A percentile compares a stretch with the other conserved stretches of the same genome.
Evolutionary conservation across 2,113 vertebrate species (phyloP).

Genomic region (Bambusicola thoracicus): DNA sequence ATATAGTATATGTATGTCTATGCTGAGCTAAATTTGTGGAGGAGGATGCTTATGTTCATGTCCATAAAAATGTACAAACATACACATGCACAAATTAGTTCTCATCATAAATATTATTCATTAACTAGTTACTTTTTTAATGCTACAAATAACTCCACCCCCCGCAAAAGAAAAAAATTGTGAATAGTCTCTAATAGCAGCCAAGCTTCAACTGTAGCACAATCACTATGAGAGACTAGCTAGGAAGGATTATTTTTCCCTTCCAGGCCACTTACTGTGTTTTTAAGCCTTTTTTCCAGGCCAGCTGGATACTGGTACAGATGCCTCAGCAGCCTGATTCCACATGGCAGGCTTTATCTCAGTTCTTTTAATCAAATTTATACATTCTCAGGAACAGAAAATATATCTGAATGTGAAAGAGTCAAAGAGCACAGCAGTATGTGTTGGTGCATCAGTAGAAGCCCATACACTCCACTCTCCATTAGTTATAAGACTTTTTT

Average conservation of each 20-base stretch:
- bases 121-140: not conserved
- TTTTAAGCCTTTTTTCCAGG: not conserved
- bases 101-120: not conserved
- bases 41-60: not conserved
- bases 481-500: not conserved
- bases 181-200: not conserved
- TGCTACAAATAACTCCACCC: not conserved
- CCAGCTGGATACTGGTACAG: not conserved
- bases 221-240: not conserved
- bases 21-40: accelerated
- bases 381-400: not conserved
- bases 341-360: not conserved
- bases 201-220: not conserved
- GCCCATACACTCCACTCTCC: not conserved
- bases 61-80: not conserved
- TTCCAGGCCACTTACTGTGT: not conserved
- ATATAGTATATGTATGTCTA: not conserved
- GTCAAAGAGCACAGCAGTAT: not conserved
- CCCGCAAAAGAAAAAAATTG: not conserved
- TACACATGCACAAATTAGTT: not conserved
- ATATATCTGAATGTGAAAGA: not conserved
- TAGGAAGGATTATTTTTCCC: not conserved
- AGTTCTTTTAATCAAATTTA: not conserved
- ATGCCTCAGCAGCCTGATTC: not conserved
- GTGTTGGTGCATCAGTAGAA: not conserved